Conservation (phyloP, 2,113 vertebrate species). For the Mobula hypostoma region DNA sequence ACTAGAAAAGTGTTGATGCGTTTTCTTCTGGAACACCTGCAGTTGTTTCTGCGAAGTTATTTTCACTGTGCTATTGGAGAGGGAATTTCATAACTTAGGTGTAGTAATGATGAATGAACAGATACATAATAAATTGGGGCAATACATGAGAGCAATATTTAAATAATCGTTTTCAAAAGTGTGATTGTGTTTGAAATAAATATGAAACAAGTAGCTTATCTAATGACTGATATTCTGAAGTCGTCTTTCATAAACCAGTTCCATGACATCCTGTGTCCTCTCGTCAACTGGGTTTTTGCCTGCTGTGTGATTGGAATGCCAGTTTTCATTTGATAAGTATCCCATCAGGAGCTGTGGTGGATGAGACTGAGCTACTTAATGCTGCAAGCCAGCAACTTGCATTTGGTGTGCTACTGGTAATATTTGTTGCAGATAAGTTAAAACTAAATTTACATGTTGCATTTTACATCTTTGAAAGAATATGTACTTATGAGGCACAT, state of each 20-base stretch:
- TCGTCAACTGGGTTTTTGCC: not conserved
- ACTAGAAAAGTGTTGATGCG: too few relatives aligned
- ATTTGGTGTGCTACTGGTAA: not conserved
- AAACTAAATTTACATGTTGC: not conserved
- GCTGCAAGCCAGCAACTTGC: too few relatives aligned
- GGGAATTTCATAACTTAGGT: too few relatives aligned
- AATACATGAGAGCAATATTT: too few relatives aligned
- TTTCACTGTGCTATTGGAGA: too few relatives aligned
- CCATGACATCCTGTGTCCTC: not conserved
- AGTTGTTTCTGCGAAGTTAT: too few relatives aligned
- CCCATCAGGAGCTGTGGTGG: not conserved
- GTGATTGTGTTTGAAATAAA: not conserved
- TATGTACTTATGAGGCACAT: not conserved
- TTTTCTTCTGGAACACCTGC: too few relatives aligned
- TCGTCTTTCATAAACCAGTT: not conserved
- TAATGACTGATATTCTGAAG: not conserved
- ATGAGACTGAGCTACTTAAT: not conserved
- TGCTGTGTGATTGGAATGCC: not conserved
- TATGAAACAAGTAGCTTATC: not conserved
- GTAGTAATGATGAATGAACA: too few relatives aligned
- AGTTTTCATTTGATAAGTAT: not conserved
- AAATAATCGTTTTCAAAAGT: not conserved
- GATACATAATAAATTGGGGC: too few relatives aligned
- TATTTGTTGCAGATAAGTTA: not conserved
- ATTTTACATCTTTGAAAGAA: too few relatives aligned